These are phyloP conservation scores for Clarias platycephalus DNA, from an alignment of 2,797 vertebrate species.

Conservation along the genomic window DNA sequence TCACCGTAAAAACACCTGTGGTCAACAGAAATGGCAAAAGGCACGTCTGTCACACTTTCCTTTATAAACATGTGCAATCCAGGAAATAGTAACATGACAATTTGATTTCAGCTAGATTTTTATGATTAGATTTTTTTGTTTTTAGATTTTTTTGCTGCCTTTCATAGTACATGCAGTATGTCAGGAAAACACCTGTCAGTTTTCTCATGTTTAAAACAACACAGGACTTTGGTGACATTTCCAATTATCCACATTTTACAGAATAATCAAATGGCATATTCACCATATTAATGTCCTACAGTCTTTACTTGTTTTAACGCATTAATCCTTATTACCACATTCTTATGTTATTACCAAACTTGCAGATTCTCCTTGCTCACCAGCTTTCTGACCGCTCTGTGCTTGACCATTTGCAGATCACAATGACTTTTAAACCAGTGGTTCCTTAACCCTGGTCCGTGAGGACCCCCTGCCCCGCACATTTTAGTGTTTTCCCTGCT, in stretches of 20 bases:
- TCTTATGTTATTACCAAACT: background rate
- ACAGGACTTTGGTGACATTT: background rate
- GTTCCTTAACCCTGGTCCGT: too few species aligned
- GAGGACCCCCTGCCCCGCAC: too few species aligned
- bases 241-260: background rate
- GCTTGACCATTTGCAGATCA: background rate
- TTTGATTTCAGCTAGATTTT: background rate
- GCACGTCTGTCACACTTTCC: background rate
- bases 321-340: background rate
- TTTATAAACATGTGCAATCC: background rate
- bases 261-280: background rate
- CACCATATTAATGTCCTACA: background rate
- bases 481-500: too few species aligned
- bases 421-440: background rate
- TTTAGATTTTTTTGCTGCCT: background rate
- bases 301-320: background rate
- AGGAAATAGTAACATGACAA: background rate
- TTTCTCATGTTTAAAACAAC: background rate
- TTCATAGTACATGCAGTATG: background rate
- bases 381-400: background rate
- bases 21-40: background rate
- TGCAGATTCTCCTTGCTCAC: background rate
- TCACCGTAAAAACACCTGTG: background rate
- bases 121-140: background rate
- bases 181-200: background rate